Percentiles rank a stretch among this genome's conserved stretches.
phyloP scores from a whole-genome alignment of 2,888 invertebrate species.

The Erynnis tages region DNA sequence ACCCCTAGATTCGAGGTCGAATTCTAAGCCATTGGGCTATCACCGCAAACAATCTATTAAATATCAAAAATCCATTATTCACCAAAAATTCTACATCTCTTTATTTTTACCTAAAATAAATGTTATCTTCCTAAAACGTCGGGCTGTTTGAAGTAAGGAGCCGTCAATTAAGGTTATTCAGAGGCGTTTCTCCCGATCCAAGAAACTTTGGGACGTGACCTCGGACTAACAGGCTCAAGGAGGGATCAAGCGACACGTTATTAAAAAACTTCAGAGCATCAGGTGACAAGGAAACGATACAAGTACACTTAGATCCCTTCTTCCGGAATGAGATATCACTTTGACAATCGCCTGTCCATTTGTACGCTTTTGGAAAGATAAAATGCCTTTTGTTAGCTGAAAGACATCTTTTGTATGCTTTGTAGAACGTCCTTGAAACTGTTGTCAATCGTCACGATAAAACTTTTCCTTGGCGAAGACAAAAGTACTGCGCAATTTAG shows the following conservation, averaged over 20 bases:
- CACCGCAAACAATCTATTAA: no score
- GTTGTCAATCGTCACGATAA: conserved; percentile 12
- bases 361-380: conserved; percentile 13
- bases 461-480: no score
- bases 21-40: no score
- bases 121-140: background rate
- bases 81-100: background rate
- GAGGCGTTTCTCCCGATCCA: conserved; percentile 14
- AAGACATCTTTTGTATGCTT: conserved; percentile 16
- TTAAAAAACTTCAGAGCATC: conserved; percentile 35
- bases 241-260: conserved; percentile 32
- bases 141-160: background rate
- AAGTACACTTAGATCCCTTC: background rate
- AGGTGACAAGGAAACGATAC: conserved; percentile 29
- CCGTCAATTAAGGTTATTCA: conserved; percentile 22
- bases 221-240: conserved; percentile 11
- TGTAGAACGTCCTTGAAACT: conserved; percentile 6
- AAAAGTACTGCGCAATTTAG: no score
- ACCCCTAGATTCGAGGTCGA: no score
- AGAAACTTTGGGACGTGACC: conserved; percentile 24
- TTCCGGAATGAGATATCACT: conserved; percentile 7
- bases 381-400: conserved; percentile 20
- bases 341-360: conserved; percentile 5
- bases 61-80: background rate
- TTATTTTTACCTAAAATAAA: background rate